Evolutionary conservation across 92 coral and sea anemone species (phyloP).

Genomic region (Blastomussa wellsi): DNA sequence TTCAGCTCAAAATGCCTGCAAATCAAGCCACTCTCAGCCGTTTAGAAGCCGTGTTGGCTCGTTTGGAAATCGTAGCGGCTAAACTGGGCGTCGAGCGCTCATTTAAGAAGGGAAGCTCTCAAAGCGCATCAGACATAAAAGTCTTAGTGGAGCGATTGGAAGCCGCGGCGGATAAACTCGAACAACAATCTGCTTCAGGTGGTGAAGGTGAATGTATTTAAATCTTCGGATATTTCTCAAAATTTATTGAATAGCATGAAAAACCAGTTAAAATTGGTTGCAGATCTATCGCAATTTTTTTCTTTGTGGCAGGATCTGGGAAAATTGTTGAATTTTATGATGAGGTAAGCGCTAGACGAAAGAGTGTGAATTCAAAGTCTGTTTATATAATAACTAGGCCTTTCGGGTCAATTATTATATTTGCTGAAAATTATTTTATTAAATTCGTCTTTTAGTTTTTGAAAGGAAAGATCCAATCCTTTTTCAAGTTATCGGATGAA

Average conservation of each 20-base stretch:
- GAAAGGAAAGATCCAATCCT: slow-evolving; percentile 54
- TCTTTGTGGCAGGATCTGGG: slow-evolving; percentile 19
- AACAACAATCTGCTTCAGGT: slow-evolving; percentile 24
- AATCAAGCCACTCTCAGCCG: slow-evolving; percentile 34
- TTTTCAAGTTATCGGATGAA: slow-evolving; percentile 61
- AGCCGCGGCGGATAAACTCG: slow-evolving; percentile 51
- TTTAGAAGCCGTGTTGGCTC: slow-evolving; percentile 34
- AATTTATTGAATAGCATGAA: neutral
- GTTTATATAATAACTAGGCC: slow-evolving; percentile 12
- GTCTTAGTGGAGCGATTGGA: slow-evolving; percentile 53
- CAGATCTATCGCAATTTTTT: neutral
- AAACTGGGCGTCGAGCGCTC: slow-evolving; percentile 33
- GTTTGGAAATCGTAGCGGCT: slow-evolving; percentile 36
- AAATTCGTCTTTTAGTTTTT: slow-evolving; percentile 43
- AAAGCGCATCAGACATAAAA: slow-evolving; percentile 42
- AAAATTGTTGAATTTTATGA: slow-evolving; percentile 55
- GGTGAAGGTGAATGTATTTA: slow-evolving; percentile 10
- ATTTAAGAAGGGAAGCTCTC: slow-evolving; percentile 10
- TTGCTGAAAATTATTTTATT: neutral
- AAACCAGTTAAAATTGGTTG: neutral
- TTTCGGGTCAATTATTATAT: neutral
- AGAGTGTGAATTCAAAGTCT: neutral
- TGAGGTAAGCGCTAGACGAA: slow-evolving; percentile 28
- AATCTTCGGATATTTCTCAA: neutral
- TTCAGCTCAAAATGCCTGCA: slow-evolving; percentile 34